Conservation (phyloP, 2,888 invertebrate genomes). For the Acleris cristana region DNA sequence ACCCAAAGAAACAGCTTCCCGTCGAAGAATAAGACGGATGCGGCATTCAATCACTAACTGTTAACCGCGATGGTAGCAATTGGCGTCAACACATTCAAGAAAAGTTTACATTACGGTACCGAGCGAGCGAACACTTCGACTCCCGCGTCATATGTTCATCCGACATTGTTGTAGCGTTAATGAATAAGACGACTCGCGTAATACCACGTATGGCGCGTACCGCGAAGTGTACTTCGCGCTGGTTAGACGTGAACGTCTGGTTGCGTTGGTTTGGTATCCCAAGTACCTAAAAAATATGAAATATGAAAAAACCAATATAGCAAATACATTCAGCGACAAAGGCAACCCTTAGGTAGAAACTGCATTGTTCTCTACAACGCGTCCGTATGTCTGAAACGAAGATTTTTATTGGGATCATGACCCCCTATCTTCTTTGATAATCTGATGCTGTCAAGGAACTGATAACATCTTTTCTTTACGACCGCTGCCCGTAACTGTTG, state of each 20-base stretch:
- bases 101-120: constrained; percentile 62
- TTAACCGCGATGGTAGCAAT: constrained; percentile 50
- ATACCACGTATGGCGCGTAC: neutral
- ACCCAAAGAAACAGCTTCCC: constrained; percentile 72
- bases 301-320: too few species aligned
- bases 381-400: constrained; percentile 36
- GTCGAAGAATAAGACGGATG: constrained; percentile 70
- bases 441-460: constrained; percentile 58
- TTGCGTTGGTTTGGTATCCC: too few species aligned
- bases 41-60: constrained; percentile 75
- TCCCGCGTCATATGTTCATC: constrained; percentile 8
- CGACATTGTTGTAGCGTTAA: neutral
- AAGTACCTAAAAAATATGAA: too few species aligned
- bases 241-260: too few species aligned
- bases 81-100: constrained; percentile 55
- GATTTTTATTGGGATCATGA: constrained; percentile 59
- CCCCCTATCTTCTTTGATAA: constrained; percentile 46
- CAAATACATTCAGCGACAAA: too few species aligned
- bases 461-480: constrained; percentile 52
- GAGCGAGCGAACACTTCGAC: constrained; percentile 19
- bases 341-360: too few species aligned
- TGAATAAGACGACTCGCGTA: neutral
- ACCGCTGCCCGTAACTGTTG: constrained; percentile 48
- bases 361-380: neutral
- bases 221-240: too few species aligned